Conservation (phyloP, 2,113 vertebrate genomes). For the Nibea coibor region DNA sequence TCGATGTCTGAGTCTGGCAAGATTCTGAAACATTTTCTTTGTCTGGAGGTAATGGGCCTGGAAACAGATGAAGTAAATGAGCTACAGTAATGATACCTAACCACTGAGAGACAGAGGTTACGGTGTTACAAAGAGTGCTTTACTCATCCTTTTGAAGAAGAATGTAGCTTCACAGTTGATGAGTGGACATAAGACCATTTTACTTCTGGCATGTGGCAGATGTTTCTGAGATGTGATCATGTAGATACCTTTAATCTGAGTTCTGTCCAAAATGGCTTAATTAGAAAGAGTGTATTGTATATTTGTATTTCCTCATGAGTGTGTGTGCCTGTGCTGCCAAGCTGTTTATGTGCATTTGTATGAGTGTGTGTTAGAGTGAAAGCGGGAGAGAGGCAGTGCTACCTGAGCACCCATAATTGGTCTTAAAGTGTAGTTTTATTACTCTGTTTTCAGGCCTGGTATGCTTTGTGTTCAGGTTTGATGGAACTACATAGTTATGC, state of each 20-base stretch:
- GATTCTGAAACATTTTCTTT: constrained; percentile 59
- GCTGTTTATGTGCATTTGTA: constrained; percentile 19
- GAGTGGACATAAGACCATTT: neutral
- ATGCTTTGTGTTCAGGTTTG: constrained; percentile 72
- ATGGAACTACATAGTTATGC: constrained; percentile 81
- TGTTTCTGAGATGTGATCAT: constrained; percentile 59
- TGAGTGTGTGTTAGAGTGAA: constrained; percentile 33
- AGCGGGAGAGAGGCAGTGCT: constrained; percentile 33
- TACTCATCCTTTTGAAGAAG: constrained; percentile 29
- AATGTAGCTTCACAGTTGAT: constrained; percentile 15
- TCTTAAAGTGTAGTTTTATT: constrained; percentile 75
- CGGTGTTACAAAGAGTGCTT: neutral
- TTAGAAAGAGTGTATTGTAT: constrained; percentile 41
- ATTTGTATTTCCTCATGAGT: constrained; percentile 50
- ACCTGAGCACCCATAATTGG: constrained; percentile 81
- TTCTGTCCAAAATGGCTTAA: constrained; percentile 32
- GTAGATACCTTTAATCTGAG: constrained; percentile 39
- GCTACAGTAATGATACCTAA: constrained; percentile 46
- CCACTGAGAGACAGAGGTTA: constrained; percentile 22
- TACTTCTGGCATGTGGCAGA: constrained; percentile 31
- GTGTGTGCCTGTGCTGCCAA: neutral
- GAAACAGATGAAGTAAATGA: constrained; percentile 68
- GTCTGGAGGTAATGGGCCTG: constrained; percentile 68
- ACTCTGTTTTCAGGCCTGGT: constrained; percentile 55
- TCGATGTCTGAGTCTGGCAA: constrained; percentile 65